phyloP scores from a whole-genome alignment of 1,140 invertebrate genomes.

The Aphis craccivora region DNA sequence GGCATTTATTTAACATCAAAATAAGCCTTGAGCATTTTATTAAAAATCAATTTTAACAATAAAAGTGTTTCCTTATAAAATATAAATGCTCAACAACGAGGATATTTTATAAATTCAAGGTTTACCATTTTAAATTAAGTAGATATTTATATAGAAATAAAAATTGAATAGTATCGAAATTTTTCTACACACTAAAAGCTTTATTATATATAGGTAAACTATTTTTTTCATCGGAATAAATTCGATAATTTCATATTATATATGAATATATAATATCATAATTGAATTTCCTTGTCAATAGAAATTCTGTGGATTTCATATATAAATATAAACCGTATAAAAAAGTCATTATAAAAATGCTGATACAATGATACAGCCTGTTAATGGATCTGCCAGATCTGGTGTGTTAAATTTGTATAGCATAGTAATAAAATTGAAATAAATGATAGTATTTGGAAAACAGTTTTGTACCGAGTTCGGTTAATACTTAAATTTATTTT shows the following conservation, averaged over 20 bases:
- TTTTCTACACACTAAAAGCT: not conserved
- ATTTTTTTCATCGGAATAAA: not conserved
- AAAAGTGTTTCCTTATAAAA: not conserved
- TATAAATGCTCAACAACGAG: not conserved
- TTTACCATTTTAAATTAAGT: too few species aligned
- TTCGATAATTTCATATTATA: not conserved
- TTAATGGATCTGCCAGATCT: not conserved
- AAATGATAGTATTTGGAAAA: not conserved
- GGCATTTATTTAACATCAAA: not conserved
- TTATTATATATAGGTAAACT: not conserved
- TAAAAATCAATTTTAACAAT: not conserved
- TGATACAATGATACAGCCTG: not conserved
- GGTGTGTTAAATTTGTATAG: not conserved
- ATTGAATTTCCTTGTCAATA: not conserved
- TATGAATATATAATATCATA: not conserved
- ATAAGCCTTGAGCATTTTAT: too few species aligned
- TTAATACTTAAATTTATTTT: not conserved
- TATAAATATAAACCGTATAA: not conserved
- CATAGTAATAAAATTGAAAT: not conserved
- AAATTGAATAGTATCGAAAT: not conserved
- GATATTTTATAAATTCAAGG: not conserved
- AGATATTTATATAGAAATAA: not conserved
- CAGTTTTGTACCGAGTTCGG: not conserved
- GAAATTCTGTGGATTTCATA: not conserved
- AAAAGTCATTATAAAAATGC: not conserved